phyloP scores from a whole-genome alignment of 2,888 invertebrate species.

The Linyphia triangularis region DNA sequence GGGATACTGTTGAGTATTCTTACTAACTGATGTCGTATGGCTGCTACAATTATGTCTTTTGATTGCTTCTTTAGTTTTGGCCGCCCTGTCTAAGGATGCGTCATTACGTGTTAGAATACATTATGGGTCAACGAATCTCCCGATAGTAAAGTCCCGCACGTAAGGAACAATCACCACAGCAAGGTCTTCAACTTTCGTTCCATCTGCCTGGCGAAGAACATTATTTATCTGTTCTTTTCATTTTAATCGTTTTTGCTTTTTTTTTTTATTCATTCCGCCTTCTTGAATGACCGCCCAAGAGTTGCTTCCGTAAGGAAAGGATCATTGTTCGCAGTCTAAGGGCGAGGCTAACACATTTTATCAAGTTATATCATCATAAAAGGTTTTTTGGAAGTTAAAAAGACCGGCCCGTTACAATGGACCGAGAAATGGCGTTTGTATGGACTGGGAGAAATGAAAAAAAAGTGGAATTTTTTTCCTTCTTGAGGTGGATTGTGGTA shows the following conservation, averaged over 20 bases:
- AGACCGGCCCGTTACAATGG: background rate
- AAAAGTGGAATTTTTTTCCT: background rate
- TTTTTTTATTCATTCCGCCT: slow-evolving; percentile 24
- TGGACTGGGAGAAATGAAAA: background rate
- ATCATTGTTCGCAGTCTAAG: slow-evolving; percentile 15
- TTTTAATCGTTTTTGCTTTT: slow-evolving; percentile 29
- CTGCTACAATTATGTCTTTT: too few relatives aligned
- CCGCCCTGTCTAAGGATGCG: too few relatives aligned
- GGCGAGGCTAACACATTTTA: slow-evolving; percentile 52
- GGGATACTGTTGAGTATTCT: too few relatives aligned
- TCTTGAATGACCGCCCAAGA: slow-evolving; percentile 52
- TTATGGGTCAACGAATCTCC: slow-evolving; percentile 12
- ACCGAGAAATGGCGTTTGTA: background rate
- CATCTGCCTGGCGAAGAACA: slow-evolving; percentile 29
- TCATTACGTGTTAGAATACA: too few relatives aligned
- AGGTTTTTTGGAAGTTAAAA: background rate
- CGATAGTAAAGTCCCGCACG: background rate
- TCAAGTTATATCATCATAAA: slow-evolving; percentile 37
- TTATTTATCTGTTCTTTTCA: slow-evolving; percentile 27
- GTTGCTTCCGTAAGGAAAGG: slow-evolving; percentile 43
- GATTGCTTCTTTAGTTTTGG: too few relatives aligned
- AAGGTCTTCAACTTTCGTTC: slow-evolving; percentile 62
- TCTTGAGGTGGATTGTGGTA: background rate
- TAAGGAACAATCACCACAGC: slow-evolving; percentile 10
- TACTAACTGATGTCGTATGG: too few relatives aligned